These are phyloP conservation scores for Phengaris arion DNA, from an alignment of 2,888 invertebrate genomes.

Conservation along the genomic window DNA sequence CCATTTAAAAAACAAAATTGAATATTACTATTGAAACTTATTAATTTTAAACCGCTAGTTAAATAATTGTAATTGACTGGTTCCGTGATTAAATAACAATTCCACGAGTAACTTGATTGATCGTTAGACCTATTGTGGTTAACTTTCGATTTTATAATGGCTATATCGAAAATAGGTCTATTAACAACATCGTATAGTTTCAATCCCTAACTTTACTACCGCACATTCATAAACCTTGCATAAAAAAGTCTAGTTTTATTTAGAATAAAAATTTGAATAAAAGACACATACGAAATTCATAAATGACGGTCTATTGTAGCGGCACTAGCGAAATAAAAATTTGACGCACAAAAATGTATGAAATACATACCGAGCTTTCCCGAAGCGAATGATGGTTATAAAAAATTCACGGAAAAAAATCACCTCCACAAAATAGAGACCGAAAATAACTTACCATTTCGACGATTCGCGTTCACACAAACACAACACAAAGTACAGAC, in stretches of 20 bases:
- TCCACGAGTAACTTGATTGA: not conserved
- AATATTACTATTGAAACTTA: not conserved
- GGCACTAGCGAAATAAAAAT: not conserved
- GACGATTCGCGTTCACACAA: slow-evolving; percentile 50
- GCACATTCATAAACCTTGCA: too few relatives aligned
- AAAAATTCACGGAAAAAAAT: slow-evolving; percentile 1
- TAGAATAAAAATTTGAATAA: not conserved
- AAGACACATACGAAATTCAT: not conserved
- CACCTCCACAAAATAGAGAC: slow-evolving; percentile 29
- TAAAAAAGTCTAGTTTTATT: not conserved
- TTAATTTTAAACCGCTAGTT: slow-evolving; percentile 9
- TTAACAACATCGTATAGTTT: not conserved
- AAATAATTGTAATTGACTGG: not conserved
- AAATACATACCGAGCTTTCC: not conserved
- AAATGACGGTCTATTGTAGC: not conserved
- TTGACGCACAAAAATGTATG: not conserved
- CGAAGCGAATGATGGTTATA: not conserved
- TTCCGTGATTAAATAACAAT: slow-evolving; percentile 21
- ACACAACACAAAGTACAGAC: slow-evolving; percentile 48
- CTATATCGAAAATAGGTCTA: not conserved
- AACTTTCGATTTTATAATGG: slow-evolving; percentile 26
- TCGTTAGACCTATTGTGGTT: not conserved
- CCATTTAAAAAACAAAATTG: not conserved
- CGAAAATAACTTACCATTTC: slow-evolving; percentile 63
- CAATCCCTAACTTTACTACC: not conserved